These are phyloP conservation scores for Mus minutoides DNA, from an alignment of 2,797 vertebrate species.

Conservation along the genomic window DNA sequence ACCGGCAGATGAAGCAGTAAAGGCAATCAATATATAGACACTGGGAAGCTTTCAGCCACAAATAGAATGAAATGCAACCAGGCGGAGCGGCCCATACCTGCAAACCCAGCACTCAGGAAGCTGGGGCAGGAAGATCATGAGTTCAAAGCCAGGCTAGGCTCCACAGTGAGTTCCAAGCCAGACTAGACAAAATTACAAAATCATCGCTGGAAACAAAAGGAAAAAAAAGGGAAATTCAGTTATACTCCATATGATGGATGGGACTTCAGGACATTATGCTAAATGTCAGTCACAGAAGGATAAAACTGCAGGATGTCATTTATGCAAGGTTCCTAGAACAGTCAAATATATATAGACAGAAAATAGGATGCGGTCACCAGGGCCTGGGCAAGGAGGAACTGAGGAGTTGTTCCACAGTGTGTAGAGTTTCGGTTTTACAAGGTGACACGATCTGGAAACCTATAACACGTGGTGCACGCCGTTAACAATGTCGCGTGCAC, in stretches of 20 bases:
- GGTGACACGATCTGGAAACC: neutral
- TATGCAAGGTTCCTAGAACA: neutral
- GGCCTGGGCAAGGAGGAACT: neutral
- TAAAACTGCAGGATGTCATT: neutral
- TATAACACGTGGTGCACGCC: neutral
- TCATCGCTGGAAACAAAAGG: neutral
- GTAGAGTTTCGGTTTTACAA: conserved; percentile 36
- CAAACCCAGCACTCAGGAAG: neutral
- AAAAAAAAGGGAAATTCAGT: neutral
- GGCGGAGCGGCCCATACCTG: neutral
- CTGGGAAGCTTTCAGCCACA: neutral
- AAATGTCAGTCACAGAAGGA: neutral
- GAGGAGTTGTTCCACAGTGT: neutral
- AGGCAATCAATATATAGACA: neutral
- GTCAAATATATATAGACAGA: conserved; percentile 8
- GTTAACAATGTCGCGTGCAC: neutral
- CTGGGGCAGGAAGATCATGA: neutral
- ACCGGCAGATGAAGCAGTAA: neutral
- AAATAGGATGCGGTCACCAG: conserved; percentile 26
- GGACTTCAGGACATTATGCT: neutral
- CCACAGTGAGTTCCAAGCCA: neutral
- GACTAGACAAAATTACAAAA: neutral
- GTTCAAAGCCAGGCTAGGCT: neutral
- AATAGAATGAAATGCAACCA: neutral
- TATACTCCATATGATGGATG: neutral